Percentiles rank a stretch among this genome's conserved stretches.
These are phyloP conservation scores for Hyppa rectilinea DNA, from an alignment of 2,888 invertebrate species.

Conservation along the genomic window DNA sequence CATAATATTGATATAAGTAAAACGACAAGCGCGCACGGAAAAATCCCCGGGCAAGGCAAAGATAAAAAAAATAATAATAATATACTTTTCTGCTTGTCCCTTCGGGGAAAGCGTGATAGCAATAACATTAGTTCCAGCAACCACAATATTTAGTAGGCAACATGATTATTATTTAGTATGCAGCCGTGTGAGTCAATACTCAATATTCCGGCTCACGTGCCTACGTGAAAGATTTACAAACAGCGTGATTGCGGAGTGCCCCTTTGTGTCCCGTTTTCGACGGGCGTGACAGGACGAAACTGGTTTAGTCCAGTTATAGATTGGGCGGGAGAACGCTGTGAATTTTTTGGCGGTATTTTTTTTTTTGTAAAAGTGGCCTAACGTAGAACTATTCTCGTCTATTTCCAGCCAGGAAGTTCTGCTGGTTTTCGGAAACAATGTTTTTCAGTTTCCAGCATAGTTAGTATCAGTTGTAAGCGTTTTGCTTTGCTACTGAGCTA, in stretches of 20 bases:
- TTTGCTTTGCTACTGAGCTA: neutral
- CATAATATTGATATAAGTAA: too few relatives aligned
- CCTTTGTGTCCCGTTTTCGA: slow-evolving; percentile 68
- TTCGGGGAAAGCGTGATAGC: slow-evolving; percentile 25
- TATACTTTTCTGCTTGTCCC: neutral
- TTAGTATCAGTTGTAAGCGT: neutral
- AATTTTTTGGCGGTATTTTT: slow-evolving; percentile 29
- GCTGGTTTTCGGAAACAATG: neutral
- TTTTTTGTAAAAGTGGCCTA: slow-evolving; percentile 9
- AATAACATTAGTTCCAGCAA: slow-evolving; percentile 40
- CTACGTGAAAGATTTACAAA: slow-evolving; percentile 71
- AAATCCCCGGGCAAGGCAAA: neutral
- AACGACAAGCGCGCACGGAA: neutral
- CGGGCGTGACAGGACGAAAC: slow-evolving; percentile 68
- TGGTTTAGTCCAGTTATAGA: slow-evolving; percentile 63
- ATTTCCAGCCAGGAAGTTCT: neutral
- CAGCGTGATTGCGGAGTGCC: slow-evolving; percentile 71
- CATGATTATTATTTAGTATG: slow-evolving; percentile 76
- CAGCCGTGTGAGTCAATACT: slow-evolving; percentile 69
- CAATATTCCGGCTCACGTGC: slow-evolving; percentile 71
- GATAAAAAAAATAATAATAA: neutral
- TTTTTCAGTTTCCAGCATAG: neutral
- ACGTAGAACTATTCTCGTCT: neutral
- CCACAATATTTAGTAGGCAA: slow-evolving; percentile 66
- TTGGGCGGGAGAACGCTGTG: slow-evolving; percentile 51